Percentiles rank a stretch among this genome's conserved stretches.
Evolutionary conservation across 2,113 vertebrate genomes (phyloP).

Genomic region (Brienomyrus brachyistius): DNA sequence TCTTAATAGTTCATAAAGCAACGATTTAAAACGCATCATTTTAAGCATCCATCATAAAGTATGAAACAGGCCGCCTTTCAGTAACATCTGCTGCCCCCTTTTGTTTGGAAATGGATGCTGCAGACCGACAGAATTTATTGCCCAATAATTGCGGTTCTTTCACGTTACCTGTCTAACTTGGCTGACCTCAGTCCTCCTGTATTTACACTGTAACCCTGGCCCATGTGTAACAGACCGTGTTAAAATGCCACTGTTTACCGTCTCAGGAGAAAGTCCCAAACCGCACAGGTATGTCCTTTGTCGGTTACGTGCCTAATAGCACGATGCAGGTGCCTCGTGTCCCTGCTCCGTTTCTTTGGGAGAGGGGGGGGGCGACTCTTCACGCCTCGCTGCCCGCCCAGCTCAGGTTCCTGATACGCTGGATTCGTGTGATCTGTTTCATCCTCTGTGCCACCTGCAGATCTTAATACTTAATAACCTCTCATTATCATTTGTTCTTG

Average conservation of each 20-base stretch:
- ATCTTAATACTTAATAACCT: background rate
- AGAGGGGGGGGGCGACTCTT: background rate
- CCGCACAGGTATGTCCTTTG: background rate
- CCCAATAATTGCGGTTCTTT: background rate
- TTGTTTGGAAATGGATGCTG: background rate
- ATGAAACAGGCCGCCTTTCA: background rate
- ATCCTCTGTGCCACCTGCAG: background rate
- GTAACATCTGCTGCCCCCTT: slow-evolving; percentile 20
- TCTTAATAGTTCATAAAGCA: background rate
- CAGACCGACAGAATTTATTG: background rate
- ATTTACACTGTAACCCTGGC: background rate
- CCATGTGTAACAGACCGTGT: background rate
- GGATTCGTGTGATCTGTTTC: background rate
- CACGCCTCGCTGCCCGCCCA: background rate
- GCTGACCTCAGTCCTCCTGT: background rate
- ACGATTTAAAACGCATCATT: background rate
- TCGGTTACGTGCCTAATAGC: background rate
- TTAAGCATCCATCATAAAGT: background rate
- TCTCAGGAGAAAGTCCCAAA: background rate
- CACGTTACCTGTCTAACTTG: background rate
- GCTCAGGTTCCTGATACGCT: background rate
- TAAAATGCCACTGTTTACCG: background rate
- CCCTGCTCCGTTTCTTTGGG: background rate
- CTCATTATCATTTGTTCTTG: background rate
- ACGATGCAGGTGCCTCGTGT: background rate